A percentile compares a stretch with the other conserved stretches of the same genome.
These are phyloP conservation scores for Drosophila birchii DNA, from an alignment of 2,888 invertebrate species.

Conservation along the genomic window DNA sequence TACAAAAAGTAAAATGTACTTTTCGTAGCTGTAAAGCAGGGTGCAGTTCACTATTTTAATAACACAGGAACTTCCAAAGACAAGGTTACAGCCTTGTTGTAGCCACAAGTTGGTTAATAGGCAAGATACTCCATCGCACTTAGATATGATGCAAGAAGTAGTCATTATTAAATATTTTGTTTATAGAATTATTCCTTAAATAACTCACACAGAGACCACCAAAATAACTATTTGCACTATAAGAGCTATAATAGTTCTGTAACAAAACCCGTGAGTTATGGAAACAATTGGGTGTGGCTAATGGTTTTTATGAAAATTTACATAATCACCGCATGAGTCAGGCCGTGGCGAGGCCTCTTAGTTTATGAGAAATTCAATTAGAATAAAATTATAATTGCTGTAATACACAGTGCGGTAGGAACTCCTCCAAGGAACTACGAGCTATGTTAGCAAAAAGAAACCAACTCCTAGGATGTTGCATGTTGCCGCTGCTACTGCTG, in stretches of 20 bases:
- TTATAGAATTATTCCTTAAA: not conserved
- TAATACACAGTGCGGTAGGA: conserved; percentile 10
- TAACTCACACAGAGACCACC: not conserved
- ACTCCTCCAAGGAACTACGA: conserved; percentile 9
- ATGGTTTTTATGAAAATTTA: conserved; percentile 22
- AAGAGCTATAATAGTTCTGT: not conserved
- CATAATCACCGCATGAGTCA: conserved; percentile 43
- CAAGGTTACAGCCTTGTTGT: no score
- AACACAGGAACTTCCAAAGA: no score
- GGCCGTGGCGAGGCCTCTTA: conserved; percentile 49
- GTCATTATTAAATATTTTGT: not conserved
- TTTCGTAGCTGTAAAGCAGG: no score
- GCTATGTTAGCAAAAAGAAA: conserved; percentile 5
- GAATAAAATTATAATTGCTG: conserved; percentile 68
- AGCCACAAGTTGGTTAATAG: no score
- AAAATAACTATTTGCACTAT: not conserved
- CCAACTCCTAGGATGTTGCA: conserved; percentile 74
- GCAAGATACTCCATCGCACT: no score
- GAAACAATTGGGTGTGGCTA: conserved; percentile 24
- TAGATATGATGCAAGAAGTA: not conserved
- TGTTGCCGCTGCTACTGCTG: conserved; percentile 56
- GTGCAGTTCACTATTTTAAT: no score
- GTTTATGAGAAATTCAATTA: conserved; percentile 75
- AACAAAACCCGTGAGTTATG: not conserved
- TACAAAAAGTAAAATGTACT: no score